Percentiles rank a stretch among this genome's conserved stretches.
These are phyloP conservation scores for Hoplodrina blanda DNA, from an alignment of 2,888 invertebrate species.

Conservation along the genomic window DNA sequence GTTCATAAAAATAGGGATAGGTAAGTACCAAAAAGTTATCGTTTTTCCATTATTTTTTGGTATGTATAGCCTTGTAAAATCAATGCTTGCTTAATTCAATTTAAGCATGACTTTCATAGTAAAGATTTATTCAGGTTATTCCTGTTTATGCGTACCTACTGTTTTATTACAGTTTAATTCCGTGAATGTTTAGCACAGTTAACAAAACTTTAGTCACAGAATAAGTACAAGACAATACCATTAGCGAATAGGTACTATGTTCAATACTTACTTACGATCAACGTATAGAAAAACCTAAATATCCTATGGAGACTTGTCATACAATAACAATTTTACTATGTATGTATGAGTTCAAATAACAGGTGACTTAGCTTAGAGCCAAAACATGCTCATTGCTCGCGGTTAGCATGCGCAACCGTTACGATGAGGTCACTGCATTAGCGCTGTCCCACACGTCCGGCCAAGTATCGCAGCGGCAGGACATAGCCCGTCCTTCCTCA, in stretches of 20 bases:
- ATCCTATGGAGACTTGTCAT: slow-evolving; percentile 41
- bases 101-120: not conserved
- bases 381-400: slow-evolving; percentile 57
- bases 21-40: not conserved
- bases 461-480: slow-evolving; percentile 64
- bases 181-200: not conserved
- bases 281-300: not conserved
- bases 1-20: not conserved
- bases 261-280: not conserved
- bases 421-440: slow-evolving; percentile 80
- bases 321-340: slow-evolving; percentile 46
- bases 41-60: slow-evolving; percentile 19
- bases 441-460: slow-evolving; percentile 74
- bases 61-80: not conserved
- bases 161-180: slow-evolving; percentile 6
- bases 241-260: slow-evolving; percentile 31
- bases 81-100: not conserved
- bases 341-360: slow-evolving; percentile 51
- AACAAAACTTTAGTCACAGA: not conserved
- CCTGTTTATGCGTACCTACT: not conserved
- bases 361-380: slow-evolving; percentile 57
- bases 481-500: slow-evolving; percentile 66
- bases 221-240: slow-evolving; percentile 30
- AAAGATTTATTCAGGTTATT: no score
- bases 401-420: slow-evolving; percentile 67